Evolutionary conservation across 2,888 invertebrate genomes (phyloP), one percentile per base, ranked within the genome.

Genomic region (Tupiocoris notatus): DNA sequence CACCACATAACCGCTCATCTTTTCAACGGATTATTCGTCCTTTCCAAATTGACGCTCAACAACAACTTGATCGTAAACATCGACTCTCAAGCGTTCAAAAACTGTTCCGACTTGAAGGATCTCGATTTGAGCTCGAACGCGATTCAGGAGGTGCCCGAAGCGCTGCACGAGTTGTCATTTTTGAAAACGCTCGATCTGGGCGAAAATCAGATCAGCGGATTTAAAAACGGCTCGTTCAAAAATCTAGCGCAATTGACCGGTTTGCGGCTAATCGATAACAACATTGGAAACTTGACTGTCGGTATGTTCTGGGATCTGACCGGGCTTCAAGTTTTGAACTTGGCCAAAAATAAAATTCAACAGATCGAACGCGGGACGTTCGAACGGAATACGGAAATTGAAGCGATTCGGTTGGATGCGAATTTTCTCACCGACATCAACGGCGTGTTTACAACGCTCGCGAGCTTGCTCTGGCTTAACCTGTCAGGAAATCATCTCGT

Each of bases 351-450:
- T 85, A 92, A 93, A 84, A 91, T 95, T 39, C 79, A 79, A 61
- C 89, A 89, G 81, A 91, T 95, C 81, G 94, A 94, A 83, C 87
- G 93, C 65, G 92, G 92, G 65, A 91, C 94, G 63, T 95, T 96
- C 83, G 91, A 90, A 79, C 88, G 91, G 79, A 94, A 94, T 84
- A 86, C 87, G 1, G 91, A 92, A 83, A 88, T 96, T 80, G 93
- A 94, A 84, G 94, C 94, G 21, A 92, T 96, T 81, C 88, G 95
- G 57, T 86, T 96, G 80, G 95, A 96, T 83, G 92, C 92, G 78
- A 96, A 96, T 84, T 92, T 91, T 83, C 87, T 96, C 81, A 90
- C 92, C 66, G 94, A 95, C 83, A 92, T 96, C 82, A 95, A 95
- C 85, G 94, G 94, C 17, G 92, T 94, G 78, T 93, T 95, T 83